A percentile compares a stretch with the other conserved stretches of the same genome.
These are phyloP conservation scores for Yoshiicerus persimilis DNA, from an alignment of 1,140 invertebrate species.

Conservation along the genomic window DNA sequence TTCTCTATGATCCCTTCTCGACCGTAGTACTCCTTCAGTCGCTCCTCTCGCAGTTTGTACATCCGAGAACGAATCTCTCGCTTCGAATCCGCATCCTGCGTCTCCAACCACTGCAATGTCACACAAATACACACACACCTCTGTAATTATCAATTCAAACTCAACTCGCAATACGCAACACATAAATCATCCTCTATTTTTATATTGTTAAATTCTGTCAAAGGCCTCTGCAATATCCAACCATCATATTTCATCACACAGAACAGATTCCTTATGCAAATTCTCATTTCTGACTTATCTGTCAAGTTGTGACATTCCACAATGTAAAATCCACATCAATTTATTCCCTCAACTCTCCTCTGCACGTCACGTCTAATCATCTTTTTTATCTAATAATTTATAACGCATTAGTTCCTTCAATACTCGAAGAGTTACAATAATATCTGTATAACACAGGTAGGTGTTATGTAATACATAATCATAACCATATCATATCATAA, in stretches of 20 bases:
- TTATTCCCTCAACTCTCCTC: too few species aligned
- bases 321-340: not conserved
- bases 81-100: constrained; percentile 78
- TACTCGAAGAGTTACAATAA: too few species aligned
- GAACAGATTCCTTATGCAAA: not conserved
- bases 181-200: not conserved
- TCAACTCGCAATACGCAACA: not conserved
- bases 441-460: too few species aligned
- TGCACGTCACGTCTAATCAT: too few species aligned
- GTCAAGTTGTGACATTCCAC: too few species aligned
- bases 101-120: constrained; percentile 73
- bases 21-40: constrained; percentile 69
- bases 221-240: not conserved
- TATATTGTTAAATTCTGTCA: too few species aligned
- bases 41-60: constrained; percentile 75
- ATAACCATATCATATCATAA: too few species aligned
- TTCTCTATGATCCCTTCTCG: constrained; percentile 53
- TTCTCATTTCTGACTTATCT: too few species aligned
- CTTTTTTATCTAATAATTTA: not conserved
- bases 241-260: not conserved
- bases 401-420: not conserved
- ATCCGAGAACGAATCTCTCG: constrained; percentile 81
- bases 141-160: not conserved
- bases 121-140: constrained; percentile 21
- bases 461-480: too few species aligned